Conservation (phyloP, 1,140 invertebrate species). For the Atta texana region DNA sequence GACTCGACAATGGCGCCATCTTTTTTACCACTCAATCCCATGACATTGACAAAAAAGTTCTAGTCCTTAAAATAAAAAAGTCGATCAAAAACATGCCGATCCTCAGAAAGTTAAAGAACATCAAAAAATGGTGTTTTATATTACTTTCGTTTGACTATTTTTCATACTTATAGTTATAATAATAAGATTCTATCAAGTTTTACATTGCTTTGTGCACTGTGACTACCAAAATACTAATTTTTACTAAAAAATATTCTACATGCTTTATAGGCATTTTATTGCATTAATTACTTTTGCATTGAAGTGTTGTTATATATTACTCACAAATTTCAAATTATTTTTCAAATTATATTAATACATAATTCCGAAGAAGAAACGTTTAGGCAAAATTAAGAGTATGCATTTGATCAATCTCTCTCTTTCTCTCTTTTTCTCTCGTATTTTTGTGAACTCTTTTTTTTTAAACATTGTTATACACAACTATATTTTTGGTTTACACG, state of each 20-base stretch:
- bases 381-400: background rate
- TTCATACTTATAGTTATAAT: slow-evolving; percentile 15
- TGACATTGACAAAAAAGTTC: too few relatives aligned
- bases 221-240: slow-evolving; percentile 54
- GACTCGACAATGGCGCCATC: too few relatives aligned
- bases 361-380: slow-evolving; percentile 2
- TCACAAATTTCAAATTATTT: slow-evolving; percentile 27
- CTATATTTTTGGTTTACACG: slow-evolving; percentile 64
- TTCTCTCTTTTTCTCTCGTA: background rate
- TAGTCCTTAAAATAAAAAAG: too few relatives aligned
- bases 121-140: slow-evolving; percentile 40
- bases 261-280: slow-evolving; percentile 50
- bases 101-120: background rate
- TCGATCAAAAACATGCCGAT: too few relatives aligned
- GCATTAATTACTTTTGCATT: slow-evolving; percentile 59
- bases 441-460: slow-evolving; percentile 6
- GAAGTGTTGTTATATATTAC: slow-evolving; percentile 29
- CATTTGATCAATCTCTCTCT: background rate
- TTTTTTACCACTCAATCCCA: too few relatives aligned
- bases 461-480: slow-evolving; percentile 46
- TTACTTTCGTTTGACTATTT: slow-evolving; percentile 49
- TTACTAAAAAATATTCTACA: slow-evolving; percentile 66
- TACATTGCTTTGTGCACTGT: slow-evolving; percentile 25
- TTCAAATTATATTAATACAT: slow-evolving; percentile 37
- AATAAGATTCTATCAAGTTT: background rate